Conservation (phyloP, 2,888 invertebrate genomes). For the Chymomyza procnemis region DNA sequence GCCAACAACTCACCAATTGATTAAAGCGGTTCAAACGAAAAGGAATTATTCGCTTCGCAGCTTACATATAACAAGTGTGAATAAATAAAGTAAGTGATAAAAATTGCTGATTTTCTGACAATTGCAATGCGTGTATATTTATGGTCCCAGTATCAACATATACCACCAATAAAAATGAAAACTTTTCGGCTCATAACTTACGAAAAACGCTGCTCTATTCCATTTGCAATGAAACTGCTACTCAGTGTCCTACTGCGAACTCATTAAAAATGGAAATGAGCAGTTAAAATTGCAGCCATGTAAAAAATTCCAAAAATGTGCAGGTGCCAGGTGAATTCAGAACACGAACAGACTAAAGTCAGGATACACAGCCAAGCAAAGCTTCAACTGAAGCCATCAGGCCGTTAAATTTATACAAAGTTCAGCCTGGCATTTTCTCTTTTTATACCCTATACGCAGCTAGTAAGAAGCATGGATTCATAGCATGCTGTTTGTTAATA, state of each 20-base stretch:
- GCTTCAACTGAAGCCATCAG: conserved; percentile 31
- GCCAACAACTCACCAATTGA: conserved; percentile 37
- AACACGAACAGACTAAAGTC: conserved; percentile 11
- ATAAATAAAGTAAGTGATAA: background rate
- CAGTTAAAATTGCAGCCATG: conserved; percentile 58
- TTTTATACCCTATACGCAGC: background rate
- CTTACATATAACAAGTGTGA: background rate
- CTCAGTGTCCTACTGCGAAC: conserved; percentile 38
- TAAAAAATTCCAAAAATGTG: conserved; percentile 27
- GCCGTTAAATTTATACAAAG: conserved; percentile 60
- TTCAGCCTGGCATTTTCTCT: conserved; percentile 17
- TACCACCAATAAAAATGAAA: background rate
- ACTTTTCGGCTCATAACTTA: conserved; percentile 55
- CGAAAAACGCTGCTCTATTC: conserved; percentile 17
- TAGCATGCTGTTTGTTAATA: too few relatives aligned
- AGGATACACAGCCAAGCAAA: conserved; percentile 13
- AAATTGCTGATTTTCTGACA: background rate
- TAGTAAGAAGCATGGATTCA: too few relatives aligned
- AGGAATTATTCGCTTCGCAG: background rate
- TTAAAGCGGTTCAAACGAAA: conserved; percentile 37
- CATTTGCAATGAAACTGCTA: conserved; percentile 12
- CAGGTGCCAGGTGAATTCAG: background rate
- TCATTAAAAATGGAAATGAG: conserved; percentile 70
- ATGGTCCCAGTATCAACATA: background rate
- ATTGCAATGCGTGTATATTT: background rate